A percentile compares a stretch with the other conserved stretches of the same genome.
Conservation (phyloP, 2,888 invertebrate genomes). For the Agonopterix arenella region DNA sequence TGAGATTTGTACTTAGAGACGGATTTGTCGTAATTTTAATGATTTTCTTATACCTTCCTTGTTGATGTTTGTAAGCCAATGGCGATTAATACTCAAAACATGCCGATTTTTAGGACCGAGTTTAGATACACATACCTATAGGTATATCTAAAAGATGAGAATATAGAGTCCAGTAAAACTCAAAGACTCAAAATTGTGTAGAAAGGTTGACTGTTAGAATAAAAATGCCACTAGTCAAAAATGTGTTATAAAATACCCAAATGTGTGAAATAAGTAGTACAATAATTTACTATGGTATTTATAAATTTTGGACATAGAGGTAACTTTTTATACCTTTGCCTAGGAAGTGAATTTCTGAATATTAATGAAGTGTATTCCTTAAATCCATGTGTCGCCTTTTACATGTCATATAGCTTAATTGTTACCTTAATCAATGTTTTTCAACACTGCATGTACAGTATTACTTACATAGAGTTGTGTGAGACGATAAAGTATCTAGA, state of each 20-base stretch:
- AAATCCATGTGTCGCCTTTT: constrained; percentile 8
- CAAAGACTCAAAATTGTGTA: constrained; percentile 2
- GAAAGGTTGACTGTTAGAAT: constrained; percentile 8
- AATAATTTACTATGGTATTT: constrained; percentile 12
- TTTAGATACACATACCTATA: no score
- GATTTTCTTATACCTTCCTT: no score
- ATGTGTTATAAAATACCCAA: constrained; percentile 3
- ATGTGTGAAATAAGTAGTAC: constrained; percentile 11
- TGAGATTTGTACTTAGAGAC: no score
- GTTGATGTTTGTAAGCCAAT: no score
- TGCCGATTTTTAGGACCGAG: no score
- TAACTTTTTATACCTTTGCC: constrained; percentile 22
- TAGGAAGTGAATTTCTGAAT: constrained; percentile 18
- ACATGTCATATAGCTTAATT: background rate
- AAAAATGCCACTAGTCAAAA: constrained; percentile 11
- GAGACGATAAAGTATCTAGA: no score
- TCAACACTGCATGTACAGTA: no score
- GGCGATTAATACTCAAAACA: no score
- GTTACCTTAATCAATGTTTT: no score
- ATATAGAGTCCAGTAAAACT: background rate
- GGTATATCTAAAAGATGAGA: no score
- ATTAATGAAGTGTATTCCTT: background rate
- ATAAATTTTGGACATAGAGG: constrained; percentile 11
- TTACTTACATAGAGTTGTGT: no score
- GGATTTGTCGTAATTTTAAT: no score